Evolutionary conservation across 2,113 vertebrate genomes (phyloP), one percentile per base, ranked within the genome.

Genomic region (Apaloderma vittatum): DNA sequence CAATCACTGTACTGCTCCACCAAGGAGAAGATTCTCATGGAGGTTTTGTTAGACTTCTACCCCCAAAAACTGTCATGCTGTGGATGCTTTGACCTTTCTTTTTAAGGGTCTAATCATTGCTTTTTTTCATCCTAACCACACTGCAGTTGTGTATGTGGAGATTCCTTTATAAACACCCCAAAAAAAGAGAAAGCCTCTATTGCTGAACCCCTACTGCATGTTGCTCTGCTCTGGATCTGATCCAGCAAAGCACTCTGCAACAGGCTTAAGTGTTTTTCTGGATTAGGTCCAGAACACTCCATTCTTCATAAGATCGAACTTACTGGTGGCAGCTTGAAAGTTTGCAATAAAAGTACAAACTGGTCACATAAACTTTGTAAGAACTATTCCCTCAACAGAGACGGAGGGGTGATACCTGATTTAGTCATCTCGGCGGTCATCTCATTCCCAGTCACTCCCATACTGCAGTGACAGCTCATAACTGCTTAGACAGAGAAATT

Each of bases 211-310:
- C 59, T 55, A 20, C 58, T 34, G 36, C 74, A 45, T 46, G 71
- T 49, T 86, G 85, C 70, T 85, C 36, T 0, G 0, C 43, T 82
- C 80, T 97, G 97, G 96, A 90, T 58, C 58, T 54, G n/a, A 15
- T 97, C 97, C 97, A 97, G 91, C 52, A 97, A 91, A 89, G 66
- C 96, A 96, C 95, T 97, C 91, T 92, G 52, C 61, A 84, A 52
- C 4, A 40, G 66, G 22, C 29, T 94, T 97, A 96, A 97, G 92
- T 97, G 95, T 74, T 96, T 91, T 78, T 49, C 92, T 97, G 97
- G 96, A 93, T 65, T 36, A 34, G 30, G 61, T 95, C 95, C 97
- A 97, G 76, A 66, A 84, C 91, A 85, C 91, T 97, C 94, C 71
- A 65, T 90, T 49, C 97, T 91, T 96, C 89, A 65, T 20, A 81